Evolutionary conservation across 2,113 vertebrate species (phyloP), one percentile per base, ranked within the genome.

Genomic region (Nanorana parkeri): DNA sequence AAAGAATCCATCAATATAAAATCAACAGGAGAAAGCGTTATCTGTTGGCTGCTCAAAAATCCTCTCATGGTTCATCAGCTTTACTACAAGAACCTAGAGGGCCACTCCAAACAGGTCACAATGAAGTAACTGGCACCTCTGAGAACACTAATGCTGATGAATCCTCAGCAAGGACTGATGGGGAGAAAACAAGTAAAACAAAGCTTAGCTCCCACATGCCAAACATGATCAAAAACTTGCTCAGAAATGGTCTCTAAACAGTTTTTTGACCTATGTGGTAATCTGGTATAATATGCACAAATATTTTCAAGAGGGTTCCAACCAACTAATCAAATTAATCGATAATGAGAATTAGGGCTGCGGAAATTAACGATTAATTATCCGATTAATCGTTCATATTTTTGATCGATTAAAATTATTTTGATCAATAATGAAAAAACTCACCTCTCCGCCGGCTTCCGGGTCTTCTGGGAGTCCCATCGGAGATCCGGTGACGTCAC

Each of bases 11-110:
- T 17, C 17, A 92, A 41, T 97, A 94, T 7, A 94, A 92, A 82
- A 66, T 84, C 64, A 94, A 95, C 85, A 89, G 96, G 17, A 92
- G 95, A 81, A 91, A 92, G 85, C 92, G 94, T 3, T 97, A 96
- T 2, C 73, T 88, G 3, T 0, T 36, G 0, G 85, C 88, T 20
- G 91, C 94, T 68, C 93, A 91, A 86, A 92, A 94, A 28, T 85
- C 81, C 17, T 17, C 88, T 17, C 56, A 83, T 0, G 81, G 86
- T 67, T 67, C 26, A 32, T 4, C 15, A 16, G 5, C 3, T 19
- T 17, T 17, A 7, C 23, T 24, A 21, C 13, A 21, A 55, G 47
- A 10, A 19, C 20, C 24, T 5, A 6, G 21, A 17, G 16, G 64
- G 19, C 3, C 24, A 20, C 5, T 29, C 2, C 24, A 32, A 36